phyloP scores from a whole-genome alignment of 2,113 vertebrate species.

The Sebastes schlegelii region DNA sequence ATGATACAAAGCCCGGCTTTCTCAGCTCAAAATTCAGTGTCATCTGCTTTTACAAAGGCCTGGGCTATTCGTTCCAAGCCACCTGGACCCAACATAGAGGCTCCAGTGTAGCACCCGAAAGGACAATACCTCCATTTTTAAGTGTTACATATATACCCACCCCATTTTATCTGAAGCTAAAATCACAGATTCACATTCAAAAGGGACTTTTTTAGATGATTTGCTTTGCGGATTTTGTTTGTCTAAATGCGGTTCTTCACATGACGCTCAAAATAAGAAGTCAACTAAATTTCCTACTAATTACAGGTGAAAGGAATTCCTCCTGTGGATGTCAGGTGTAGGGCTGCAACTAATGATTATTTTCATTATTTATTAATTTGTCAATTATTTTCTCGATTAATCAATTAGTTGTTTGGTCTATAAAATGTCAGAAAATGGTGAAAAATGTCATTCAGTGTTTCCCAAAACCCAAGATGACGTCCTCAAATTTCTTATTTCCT shows the following conservation, averaged over 20 bases:
- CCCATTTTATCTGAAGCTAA: slow-evolving; percentile 52
- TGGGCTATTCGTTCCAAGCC: slow-evolving; percentile 76
- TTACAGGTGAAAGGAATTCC: neutral
- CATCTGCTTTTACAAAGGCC: slow-evolving; percentile 80
- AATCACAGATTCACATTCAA: slow-evolving; percentile 48
- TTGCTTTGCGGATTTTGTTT: slow-evolving; percentile 27
- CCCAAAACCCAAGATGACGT: too few species aligned
- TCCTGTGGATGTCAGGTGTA: slow-evolving; percentile 21
- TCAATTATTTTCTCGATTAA: too few species aligned
- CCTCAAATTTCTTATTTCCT: too few species aligned
- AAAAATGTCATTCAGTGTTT: too few species aligned
- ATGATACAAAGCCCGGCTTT: slow-evolving; percentile 83
- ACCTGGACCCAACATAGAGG: slow-evolving; percentile 80
- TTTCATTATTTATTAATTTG: too few species aligned
- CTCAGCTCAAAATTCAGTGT: slow-evolving; percentile 83
- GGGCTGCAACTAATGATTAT: too few species aligned
- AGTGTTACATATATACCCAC: slow-evolving; percentile 54
- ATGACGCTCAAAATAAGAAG: neutral
- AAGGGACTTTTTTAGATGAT: slow-evolving; percentile 16
- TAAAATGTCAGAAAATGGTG: too few species aligned
- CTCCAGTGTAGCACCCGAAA: slow-evolving; percentile 73
- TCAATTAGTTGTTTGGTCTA: too few species aligned
- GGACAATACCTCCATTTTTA: slow-evolving; percentile 78
- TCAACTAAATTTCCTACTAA: slow-evolving; percentile 11
- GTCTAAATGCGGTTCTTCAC: neutral